Percentiles rank a stretch among this genome's conserved stretches.
Evolutionary conservation across 2,888 invertebrate genomes (phyloP).

Genomic region (Ophraella communa): DNA sequence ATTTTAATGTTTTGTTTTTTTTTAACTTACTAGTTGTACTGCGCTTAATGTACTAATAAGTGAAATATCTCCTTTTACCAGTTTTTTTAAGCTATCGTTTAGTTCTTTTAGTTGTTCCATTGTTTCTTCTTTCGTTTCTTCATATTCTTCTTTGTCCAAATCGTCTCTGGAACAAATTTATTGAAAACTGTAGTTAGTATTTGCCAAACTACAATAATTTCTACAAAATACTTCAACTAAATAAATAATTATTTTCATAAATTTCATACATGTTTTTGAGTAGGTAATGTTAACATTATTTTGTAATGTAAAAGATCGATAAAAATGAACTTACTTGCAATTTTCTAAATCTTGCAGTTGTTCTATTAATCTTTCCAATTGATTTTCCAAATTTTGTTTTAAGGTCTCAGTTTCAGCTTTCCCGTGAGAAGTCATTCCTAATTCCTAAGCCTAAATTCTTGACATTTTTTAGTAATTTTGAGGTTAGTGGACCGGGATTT

Average conservation of each 20-base stretch:
- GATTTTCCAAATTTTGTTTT: constrained; percentile 70
- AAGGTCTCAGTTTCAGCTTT: constrained; percentile 69
- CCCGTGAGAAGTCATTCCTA: constrained; percentile 60
- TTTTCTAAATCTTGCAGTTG: constrained; percentile 75
- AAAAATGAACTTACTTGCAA: constrained; percentile 64
- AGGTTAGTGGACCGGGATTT: constrained; percentile 38
- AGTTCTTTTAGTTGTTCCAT: constrained; percentile 75
- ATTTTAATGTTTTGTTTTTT: too few relatives aligned
- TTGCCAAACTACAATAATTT: too few relatives aligned
- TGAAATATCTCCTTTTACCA: constrained; percentile 72
- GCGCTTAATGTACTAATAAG: constrained; percentile 70
- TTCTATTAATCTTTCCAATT: constrained; percentile 71
- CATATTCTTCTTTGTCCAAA: constrained; percentile 69
- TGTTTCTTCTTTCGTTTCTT: constrained; percentile 72
- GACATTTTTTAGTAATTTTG: constrained; percentile 53
- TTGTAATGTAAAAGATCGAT: neutral
- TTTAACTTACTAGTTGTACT: constrained; percentile 67
- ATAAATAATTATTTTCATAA: too few relatives aligned
- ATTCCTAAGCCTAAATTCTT: constrained; percentile 25
- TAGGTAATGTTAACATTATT: too few relatives aligned
- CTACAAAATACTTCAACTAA: too few relatives aligned
- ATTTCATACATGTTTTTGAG: too few relatives aligned
- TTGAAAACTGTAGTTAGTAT: neutral
- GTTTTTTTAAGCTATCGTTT: constrained; percentile 67
- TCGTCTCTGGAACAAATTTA: constrained; percentile 63